phyloP scores from a whole-genome alignment of 2,113 vertebrate genomes.

The Poeciliopsis prolifica region DNA sequence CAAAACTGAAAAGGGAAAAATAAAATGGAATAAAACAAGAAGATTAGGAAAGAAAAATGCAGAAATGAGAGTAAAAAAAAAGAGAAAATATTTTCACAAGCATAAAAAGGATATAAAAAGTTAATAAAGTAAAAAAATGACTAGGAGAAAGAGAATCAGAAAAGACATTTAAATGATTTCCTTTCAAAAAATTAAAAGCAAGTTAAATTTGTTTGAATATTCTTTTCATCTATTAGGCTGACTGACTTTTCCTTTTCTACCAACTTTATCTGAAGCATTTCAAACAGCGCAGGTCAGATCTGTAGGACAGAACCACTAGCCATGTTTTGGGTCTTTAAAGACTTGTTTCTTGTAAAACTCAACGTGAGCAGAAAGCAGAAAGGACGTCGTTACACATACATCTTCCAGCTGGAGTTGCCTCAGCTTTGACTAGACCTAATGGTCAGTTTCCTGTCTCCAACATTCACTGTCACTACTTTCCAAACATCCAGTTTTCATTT shows the following conservation, averaged over 20 bases:
- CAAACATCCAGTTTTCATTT: not conserved
- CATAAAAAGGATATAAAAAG: no score
- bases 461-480: no score
- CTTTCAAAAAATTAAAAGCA: no score
- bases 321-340: not conserved
- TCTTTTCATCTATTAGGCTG: not conserved
- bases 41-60: no score
- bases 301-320: not conserved
- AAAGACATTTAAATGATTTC: no score
- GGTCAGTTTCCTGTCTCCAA: not conserved
- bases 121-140: no score
- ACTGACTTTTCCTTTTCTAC: not conserved
- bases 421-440: not conserved
- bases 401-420: constrained; percentile 13
- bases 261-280: not conserved
- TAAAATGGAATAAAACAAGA: no score
- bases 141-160: no score
- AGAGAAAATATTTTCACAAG: no score
- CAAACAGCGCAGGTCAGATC: not conserved
- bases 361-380: not conserved
- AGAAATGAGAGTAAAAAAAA: no score
- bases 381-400: not conserved
- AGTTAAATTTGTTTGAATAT: no score
- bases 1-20: no score
- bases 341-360: not conserved